These are phyloP conservation scores for Asteroscopus sphinx DNA, from an alignment of 2,888 invertebrate genomes.

Conservation along the genomic window DNA sequence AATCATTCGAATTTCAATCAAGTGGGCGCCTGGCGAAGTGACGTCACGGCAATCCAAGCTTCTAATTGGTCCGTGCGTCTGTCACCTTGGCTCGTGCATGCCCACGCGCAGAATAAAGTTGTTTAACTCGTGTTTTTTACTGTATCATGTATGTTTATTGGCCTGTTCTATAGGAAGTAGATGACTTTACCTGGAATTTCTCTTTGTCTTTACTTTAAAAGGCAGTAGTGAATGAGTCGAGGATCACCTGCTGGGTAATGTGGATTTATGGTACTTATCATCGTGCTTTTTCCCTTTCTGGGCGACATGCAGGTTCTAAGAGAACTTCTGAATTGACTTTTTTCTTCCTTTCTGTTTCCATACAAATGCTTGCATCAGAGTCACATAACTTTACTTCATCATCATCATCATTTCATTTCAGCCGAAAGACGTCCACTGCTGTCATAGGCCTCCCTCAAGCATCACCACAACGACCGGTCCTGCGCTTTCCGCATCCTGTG, in stretches of 20 bases:
- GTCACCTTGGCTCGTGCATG: constrained; percentile 59
- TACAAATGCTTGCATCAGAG: too few relatives aligned
- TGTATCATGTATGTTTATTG: constrained; percentile 33
- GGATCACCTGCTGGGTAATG: constrained; percentile 24
- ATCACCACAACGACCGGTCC: too few relatives aligned
- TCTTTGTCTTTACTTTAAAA: constrained; percentile 45
- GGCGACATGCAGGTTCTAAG: neutral
- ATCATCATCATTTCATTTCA: too few relatives aligned
- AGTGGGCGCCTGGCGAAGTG: constrained; percentile 56
- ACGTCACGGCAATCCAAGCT: constrained; percentile 48
- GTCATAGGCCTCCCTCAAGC: too few relatives aligned
- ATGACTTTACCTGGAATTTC: constrained; percentile 36
- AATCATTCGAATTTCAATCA: constrained; percentile 48
- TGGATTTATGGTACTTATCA: neutral
- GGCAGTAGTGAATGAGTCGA: constrained; percentile 21
- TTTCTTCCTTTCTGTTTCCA: too few relatives aligned
- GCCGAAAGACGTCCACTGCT: too few relatives aligned
- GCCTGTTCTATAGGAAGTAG: constrained; percentile 47
- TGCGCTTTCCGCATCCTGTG: too few relatives aligned
- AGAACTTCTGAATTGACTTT: too few relatives aligned
- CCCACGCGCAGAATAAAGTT: constrained; percentile 59
- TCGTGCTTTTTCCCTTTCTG: neutral
- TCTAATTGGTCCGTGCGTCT: constrained; percentile 48
- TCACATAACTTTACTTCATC: too few relatives aligned
- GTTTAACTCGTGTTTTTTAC: constrained; percentile 52